phyloP scores from a whole-genome alignment of 2,888 invertebrate genomes.

The Synergus laeviventris region DNA sequence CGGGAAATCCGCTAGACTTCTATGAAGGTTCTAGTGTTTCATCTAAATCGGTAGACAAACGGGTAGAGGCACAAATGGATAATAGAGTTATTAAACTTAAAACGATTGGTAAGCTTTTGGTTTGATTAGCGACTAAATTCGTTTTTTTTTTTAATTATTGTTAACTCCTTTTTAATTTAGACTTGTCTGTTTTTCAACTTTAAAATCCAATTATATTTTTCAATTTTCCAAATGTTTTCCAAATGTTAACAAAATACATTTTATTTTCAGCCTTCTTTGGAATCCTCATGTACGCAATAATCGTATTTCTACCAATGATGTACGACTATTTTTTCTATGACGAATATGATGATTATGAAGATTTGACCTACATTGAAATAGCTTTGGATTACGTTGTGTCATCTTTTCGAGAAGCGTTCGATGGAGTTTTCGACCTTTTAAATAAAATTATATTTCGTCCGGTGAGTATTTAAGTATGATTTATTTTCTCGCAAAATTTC shows the following conservation, averaged over 20 bases:
- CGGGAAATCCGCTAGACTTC: constrained; percentile 45
- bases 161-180: constrained; percentile 1
- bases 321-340: constrained; percentile 67
- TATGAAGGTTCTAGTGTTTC: constrained; percentile 51
- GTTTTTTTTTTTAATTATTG: no score
- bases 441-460: constrained; percentile 63
- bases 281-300: constrained; percentile 62
- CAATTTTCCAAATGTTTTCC: not conserved
- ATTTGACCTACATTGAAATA: constrained; percentile 63
- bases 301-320: constrained; percentile 65
- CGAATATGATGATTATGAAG: constrained; percentile 63
- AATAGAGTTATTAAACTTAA: constrained; percentile 61
- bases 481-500: not conserved
- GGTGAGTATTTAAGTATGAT: constrained; percentile 59
- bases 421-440: constrained; percentile 60
- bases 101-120: constrained; percentile 61
- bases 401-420: constrained; percentile 69
- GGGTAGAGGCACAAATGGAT: constrained; percentile 45
- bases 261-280: constrained; percentile 63
- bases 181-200: no score
- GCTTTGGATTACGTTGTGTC: constrained; percentile 63
- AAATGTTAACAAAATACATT: not conserved
- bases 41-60: constrained; percentile 47
- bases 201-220: not conserved
- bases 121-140: constrained; percentile 19